Percentiles rank a stretch among this genome's conserved stretches.
phyloP scores from a whole-genome alignment of 1,140 invertebrate genomes.

The Aphelinus atriplicis region DNA sequence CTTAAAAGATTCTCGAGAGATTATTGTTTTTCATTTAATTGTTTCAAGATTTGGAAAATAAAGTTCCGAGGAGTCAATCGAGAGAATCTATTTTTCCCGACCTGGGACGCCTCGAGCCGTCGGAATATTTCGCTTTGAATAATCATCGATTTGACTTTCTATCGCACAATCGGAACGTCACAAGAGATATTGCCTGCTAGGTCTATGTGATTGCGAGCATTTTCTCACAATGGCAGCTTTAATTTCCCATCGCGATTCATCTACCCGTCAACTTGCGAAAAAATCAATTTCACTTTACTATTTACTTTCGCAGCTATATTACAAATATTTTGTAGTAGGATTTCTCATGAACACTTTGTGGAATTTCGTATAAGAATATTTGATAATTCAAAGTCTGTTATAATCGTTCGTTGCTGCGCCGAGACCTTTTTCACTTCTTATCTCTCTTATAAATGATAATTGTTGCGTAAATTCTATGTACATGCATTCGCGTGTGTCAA shows the following conservation, averaged over 20 bases:
- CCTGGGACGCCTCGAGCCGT: not conserved
- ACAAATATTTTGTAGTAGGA: constrained; percentile 36
- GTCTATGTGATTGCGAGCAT: constrained; percentile 5
- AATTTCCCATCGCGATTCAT: no score
- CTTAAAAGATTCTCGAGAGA: not conserved
- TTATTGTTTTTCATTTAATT: not conserved
- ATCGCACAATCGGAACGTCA: no score
- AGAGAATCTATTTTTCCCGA: no score
- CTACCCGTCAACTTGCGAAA: constrained; percentile 13
- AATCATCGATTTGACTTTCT: not conserved
- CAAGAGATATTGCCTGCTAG: not conserved
- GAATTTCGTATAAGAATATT: constrained; percentile 39
- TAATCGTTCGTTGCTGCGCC: constrained; percentile 4
- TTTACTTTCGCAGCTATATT: constrained; percentile 22
- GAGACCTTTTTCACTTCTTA: constrained; percentile 10
- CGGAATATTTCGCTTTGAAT: constrained; percentile 15
- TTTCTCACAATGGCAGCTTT: no score
- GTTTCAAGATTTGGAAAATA: constrained; percentile 20
- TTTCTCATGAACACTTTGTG: constrained; percentile 41
- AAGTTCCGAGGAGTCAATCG: not conserved
- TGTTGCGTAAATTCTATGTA: constrained; percentile 12
- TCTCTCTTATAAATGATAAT: not conserved
- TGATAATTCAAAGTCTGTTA: constrained; percentile 34
- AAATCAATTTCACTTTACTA: constrained; percentile 6
- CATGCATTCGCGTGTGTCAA: no score